Base-by-base conservation (phyloP, 2,797 vertebrate genomes). In the Mycteria americana region DNA sequence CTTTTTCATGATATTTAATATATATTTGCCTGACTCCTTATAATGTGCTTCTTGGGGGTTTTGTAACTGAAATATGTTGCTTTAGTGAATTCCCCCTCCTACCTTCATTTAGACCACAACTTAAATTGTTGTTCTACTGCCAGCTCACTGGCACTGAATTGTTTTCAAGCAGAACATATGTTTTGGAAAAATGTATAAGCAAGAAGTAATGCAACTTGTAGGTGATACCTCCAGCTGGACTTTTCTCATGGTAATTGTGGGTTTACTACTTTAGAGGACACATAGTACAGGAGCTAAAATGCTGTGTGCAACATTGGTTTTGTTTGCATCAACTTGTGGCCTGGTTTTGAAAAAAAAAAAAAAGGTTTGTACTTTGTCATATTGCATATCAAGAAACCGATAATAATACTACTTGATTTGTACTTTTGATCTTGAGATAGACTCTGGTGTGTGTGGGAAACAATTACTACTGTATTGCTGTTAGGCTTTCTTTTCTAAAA, bases 161-260 rank as follows among this genome's bases (percentile, higher is more conserved):
- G 72, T 91, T 95, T 93, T 80, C 70, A 77, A 85, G 75, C 53
- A 86, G 82, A 91, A 60, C 67, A 30, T 86, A 65, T 37, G 59
- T 79, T 93, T 85, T 56, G 87, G 87, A 89, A 88, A 72, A 93
- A 82, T 18, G 43, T 46, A 62, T 84, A 57, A 88, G 56, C 60
- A 60, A 86, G 53, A 93, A 82, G 51, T 78, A 95, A 88, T 41
- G 46, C 27, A 46, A 23, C 45, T 89, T 75, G 81, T 94, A 87
- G 92, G 94, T 92, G 83, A 93, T 91, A 54, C 85, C 83, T 91
- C 90, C 95, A 96, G 67, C 89, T 96, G 92, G 59, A 91, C 74
- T 96, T 92, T 97, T 97, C 92, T 96, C 91, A 89, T 95, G 92
- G 31, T 96, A 96, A 92, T 96, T 93, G 63, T 39, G 24, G 82